Evolutionary conservation across 2,888 invertebrate species (phyloP), one percentile per base, ranked within the genome.

Genomic region (Ophion obscuratus): DNA sequence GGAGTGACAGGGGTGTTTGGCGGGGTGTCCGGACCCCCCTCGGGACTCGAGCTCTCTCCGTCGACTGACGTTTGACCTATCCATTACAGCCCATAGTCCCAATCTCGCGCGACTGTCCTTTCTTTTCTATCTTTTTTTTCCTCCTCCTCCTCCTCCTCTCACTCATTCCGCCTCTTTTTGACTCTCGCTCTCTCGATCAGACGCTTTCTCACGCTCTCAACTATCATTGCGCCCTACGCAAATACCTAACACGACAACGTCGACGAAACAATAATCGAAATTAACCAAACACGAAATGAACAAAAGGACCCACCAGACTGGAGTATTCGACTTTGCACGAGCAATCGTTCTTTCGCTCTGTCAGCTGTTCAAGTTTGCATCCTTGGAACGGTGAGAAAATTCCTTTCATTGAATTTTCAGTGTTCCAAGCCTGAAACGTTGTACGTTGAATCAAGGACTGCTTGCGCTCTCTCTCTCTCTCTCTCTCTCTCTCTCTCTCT

Each of bases 1-100:
- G 93, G 93, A 85, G 92, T 93, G 88, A 93, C 93, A 71, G 94
- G 94, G 85, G 94, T 94, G 91, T 94, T 94, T 91, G 94, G 93
- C 91, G 94, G 94, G 90, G 94, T 94, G 91, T 93, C 93, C 91
- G 92, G 92, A 91, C 90, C 90, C 92, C 92, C 90, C 89, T 92
- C 93, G 90, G 92, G 90, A 91, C 93, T 93, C 92, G 91, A 91
- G 88, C 90, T 89, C 87, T 88, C 92, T 89, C 91, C 93, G 89
- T 94, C 94, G 94, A 94, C 87, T 92, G 94, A 94, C 90, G 94
- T 92, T 91, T 93, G 94, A 94, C 94, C 94, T 94, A 94, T 92
- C 93, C 93, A 94, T 93, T 93, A 93, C 91, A 93, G 91, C 93
- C 93, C 93, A 53, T 53, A 94, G 92, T 93, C 93, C 94, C 93